Conservation (phyloP, 1,140 invertebrate species). For the Coenobita brevimanus region DNA sequence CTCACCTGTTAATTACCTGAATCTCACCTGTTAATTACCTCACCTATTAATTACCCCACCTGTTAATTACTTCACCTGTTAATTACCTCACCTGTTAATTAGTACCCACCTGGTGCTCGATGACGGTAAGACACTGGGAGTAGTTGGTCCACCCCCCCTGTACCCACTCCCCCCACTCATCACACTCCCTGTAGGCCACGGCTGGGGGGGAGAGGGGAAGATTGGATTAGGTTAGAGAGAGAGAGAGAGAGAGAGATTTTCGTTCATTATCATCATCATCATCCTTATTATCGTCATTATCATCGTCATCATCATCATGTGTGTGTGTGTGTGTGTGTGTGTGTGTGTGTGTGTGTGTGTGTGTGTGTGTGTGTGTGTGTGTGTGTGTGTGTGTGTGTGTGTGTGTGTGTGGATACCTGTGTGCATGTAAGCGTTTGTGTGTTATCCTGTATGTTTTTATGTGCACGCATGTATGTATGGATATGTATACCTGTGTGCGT, state of each 20-base stretch:
- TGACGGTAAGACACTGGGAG: constrained; percentile 45
- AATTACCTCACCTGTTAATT: too few species aligned
- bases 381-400: neutral
- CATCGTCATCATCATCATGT: neutral
- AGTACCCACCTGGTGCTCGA: constrained; percentile 36
- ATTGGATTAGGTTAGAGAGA: too few species aligned
- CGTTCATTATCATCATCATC: too few species aligned
- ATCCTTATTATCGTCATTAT: neutral
- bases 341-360: neutral
- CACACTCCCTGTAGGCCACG: constrained; percentile 42
- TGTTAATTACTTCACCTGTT: too few species aligned
- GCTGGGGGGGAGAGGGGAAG: neutral
- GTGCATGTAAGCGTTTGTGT: too few species aligned
- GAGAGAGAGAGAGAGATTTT: too few species aligned
- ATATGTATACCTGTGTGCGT: too few species aligned
- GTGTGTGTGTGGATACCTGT: neutral
- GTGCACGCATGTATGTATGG: too few species aligned
- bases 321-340: neutral
- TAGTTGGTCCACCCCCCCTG: constrained; percentile 46
- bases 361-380: neutral
- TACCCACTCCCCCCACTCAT: constrained; percentile 4
- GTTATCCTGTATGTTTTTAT: too few species aligned
- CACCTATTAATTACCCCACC: too few species aligned
- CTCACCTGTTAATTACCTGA: too few species aligned
- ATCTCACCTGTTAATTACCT: too few species aligned